Base-by-base conservation (phyloP, 2,113 vertebrate genomes). In the Toxotes jaculatrix region DNA sequence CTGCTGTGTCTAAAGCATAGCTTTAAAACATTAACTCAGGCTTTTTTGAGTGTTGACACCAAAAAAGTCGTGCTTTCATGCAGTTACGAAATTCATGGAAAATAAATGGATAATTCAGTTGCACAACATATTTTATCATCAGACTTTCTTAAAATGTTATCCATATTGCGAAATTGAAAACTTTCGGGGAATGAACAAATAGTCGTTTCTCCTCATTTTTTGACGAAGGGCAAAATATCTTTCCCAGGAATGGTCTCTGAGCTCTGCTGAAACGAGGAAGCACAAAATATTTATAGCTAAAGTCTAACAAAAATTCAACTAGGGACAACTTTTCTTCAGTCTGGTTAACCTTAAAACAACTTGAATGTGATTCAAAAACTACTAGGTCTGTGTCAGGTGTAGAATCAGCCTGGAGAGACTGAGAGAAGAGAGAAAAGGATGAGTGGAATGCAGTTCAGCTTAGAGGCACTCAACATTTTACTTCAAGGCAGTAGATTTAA, bases 381-480 rank as follows among this genome's bases (percentile, higher is more conserved):
- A 19, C 32, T 7, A 42, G 36, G n/a, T 63, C 17, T 32, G 2
- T 19, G 31, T 27, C 59, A 81, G 60, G 55, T 86, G 42, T 42
- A 31, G 12, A 77, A 43, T 23, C 57, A 77, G 23, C 36, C 32
- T 53, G 3, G 45, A 51, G 21, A 31, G 49, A 32, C 13, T 14
- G 3, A 62, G 3, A 21, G 43, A 78, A 23, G 40, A 64, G 42
- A n/a, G 63, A 14, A 40, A 47, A 62, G 21, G 62, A 45, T 57
- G 42, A 74, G 36, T 60, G 71, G 72, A 82, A 74, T 85, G 81
- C 64, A 53, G 70, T 81, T 83, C 67, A 65, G 74, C 38, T 77
- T 3, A 2, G 21, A 77, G 79, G 57, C 47, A 57, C 45, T 81
- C 69, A 71, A 14, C 47, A 40, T 77, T 68, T 89, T 45, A 72